phyloP scores from a whole-genome alignment of 2,797 vertebrate species.

The Picus viridis region DNA sequence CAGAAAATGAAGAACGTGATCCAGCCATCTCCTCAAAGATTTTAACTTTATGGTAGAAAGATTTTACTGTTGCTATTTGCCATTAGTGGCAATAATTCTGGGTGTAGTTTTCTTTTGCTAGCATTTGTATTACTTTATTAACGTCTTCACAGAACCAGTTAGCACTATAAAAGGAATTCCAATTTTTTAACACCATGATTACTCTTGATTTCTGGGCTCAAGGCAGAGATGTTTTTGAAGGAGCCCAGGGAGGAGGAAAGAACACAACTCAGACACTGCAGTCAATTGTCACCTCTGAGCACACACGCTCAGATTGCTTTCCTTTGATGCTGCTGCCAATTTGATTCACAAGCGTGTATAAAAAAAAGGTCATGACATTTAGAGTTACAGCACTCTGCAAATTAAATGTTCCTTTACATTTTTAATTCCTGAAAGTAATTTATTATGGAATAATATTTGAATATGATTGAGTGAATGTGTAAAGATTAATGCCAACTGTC shows the following conservation, averaged over 20 bases:
- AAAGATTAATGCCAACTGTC: slow-evolving; percentile 61
- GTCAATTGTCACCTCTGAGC: slow-evolving; percentile 18
- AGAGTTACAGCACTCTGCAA: slow-evolving; percentile 57
- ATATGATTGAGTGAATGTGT: slow-evolving; percentile 6
- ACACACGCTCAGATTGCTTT: slow-evolving; percentile 32
- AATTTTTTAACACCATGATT: slow-evolving; percentile 34
- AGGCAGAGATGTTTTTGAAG: background rate
- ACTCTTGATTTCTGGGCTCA: slow-evolving; percentile 18
- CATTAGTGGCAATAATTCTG: slow-evolving; percentile 19
- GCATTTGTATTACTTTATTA: background rate
- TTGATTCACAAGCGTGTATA: slow-evolving; percentile 27
- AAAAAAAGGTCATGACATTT: slow-evolving; percentile 64
- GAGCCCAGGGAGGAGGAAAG: background rate
- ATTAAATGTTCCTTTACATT: slow-evolving; percentile 67
- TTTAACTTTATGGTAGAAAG: background rate
- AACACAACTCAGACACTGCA: background rate
- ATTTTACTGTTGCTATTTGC: slow-evolving; percentile 18
- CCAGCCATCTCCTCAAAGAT: background rate
- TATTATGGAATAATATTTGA: slow-evolving; percentile 54
- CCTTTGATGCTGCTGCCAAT: slow-evolving; percentile 51
- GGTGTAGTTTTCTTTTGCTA: slow-evolving; percentile 14
- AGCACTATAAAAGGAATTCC: background rate
- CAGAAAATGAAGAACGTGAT: slow-evolving; percentile 9
- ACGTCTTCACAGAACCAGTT: background rate
- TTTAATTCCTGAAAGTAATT: slow-evolving; percentile 68